phyloP scores from a whole-genome alignment of 2,888 invertebrate genomes.

The Caenorhabditis sp. region DNA sequence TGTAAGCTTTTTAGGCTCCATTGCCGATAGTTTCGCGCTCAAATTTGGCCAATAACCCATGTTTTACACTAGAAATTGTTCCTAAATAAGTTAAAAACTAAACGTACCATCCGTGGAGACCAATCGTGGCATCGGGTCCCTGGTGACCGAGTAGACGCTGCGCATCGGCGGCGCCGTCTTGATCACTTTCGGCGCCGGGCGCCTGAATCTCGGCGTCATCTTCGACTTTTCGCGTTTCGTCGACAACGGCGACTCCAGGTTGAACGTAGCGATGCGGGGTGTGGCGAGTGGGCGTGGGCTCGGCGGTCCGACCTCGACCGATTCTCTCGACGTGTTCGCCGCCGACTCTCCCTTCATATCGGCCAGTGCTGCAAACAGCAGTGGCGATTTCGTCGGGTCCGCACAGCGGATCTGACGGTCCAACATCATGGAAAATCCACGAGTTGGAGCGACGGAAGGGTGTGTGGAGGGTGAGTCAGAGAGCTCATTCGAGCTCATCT shows the following conservation, averaged over 20 bases:
- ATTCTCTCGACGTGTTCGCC: conserved; percentile 34
- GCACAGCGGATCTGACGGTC: no score
- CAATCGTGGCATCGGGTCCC: conserved; percentile 9
- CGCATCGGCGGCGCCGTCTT: conserved; percentile 58
- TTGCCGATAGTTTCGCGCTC: no score
- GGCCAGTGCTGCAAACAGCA: no score
- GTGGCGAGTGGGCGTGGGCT: conserved; percentile 26
- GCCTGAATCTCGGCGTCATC: conserved; percentile 38
- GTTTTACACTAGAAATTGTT: no score
- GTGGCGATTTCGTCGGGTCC: no score
- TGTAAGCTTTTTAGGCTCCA: no score
- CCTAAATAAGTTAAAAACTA: background rate
- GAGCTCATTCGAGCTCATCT: background rate
- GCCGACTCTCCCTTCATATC: no score
- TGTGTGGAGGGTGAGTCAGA: background rate
- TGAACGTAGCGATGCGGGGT: conserved; percentile 26
- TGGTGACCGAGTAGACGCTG: conserved; percentile 24
- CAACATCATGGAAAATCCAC: no score
- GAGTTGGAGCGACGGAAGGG: no score
- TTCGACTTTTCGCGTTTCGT: conserved; percentile 61
- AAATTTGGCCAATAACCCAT: no score
- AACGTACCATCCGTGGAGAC: conserved; percentile 29
- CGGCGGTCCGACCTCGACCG: conserved; percentile 8
- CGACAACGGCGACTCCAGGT: conserved; percentile 60
- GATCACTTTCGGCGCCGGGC: conserved; percentile 47